Base-by-base conservation (phyloP, 2,797 vertebrate species). In the Lacerta agilis region DNA sequence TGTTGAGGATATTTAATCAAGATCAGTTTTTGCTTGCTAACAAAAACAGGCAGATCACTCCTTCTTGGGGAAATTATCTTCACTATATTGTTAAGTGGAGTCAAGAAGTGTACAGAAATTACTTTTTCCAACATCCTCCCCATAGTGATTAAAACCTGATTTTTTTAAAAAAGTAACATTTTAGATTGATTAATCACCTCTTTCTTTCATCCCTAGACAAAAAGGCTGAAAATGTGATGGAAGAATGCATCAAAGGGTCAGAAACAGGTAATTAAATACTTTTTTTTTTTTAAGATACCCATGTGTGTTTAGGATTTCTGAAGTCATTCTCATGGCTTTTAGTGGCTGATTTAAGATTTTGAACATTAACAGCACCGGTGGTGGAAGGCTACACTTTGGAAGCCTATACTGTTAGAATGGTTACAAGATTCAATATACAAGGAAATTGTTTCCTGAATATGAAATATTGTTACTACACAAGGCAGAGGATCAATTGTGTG, bases 1-100 rank as follows among this genome's bases (percentile, higher is more conserved):
- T 86, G 78, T 17, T 75, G 36, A 33, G 49, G 69, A 25, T 75
- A 82, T 64, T 87, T 87, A 87, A 80, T 81, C 38, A 81, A 73
- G 45, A 41, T 64, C 29, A 43, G 76, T 69, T 86, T 79, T 45
- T 64, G 55, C 80, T 75, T 5, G 8, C 33, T 64, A 73, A 75
- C 55, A 64, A 87, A 81, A 87, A 75, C 3, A 75, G 75, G 41
- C 36, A 87, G 29, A 75, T 33, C 10, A 17, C 17, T 73, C 73
- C 69, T 73, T 64, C 15, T 75, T 73, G 55, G 67, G 85, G 20
- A 87, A 87, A 81, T 79, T 61, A 72, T 25, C 17, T 86, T 80
- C n/a, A 69, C 85, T 49, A 20, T 79, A 36, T 79, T 86, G 75
- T 18, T 69, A 49, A 41, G 8, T 29, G 33, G 55, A 41, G 67